Evolutionary conservation across 2,797 vertebrate genomes (phyloP).

Genomic region (Myripristis jacobus): DNA sequence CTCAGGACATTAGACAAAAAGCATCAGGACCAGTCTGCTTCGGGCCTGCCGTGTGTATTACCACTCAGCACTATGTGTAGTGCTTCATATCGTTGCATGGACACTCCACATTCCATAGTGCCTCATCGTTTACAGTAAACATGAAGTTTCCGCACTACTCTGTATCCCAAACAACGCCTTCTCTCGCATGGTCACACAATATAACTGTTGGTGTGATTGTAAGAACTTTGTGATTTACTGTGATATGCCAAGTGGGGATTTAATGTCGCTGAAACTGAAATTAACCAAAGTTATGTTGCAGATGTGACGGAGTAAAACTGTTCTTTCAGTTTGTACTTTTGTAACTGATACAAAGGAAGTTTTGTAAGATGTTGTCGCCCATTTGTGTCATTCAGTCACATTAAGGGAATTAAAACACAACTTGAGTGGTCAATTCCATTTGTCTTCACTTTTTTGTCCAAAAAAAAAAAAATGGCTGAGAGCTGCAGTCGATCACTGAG

Average conservation of each 20-base stretch:
- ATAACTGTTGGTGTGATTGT: constrained; percentile 8
- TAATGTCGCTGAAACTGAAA: neutral
- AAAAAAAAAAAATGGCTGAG: neutral
- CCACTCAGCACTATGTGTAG: neutral
- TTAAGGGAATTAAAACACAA: constrained; percentile 52
- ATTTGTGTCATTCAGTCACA: constrained; percentile 33
- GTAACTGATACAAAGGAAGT: constrained; percentile 50
- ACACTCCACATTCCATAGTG: constrained; percentile 26
- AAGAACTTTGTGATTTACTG: constrained; percentile 28
- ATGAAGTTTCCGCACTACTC: neutral
- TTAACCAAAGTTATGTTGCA: constrained; percentile 27
- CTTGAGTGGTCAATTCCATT: neutral
- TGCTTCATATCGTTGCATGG: constrained; percentile 25
- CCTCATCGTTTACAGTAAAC: constrained; percentile 48
- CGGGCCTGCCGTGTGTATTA: neutral
- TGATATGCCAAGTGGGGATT: constrained; percentile 1
- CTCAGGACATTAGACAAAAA: constrained; percentile 6
- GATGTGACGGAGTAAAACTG: constrained; percentile 3
- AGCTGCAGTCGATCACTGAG: neutral
- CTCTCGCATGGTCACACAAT: constrained; percentile 9
- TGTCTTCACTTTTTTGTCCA: neutral
- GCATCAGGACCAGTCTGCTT: constrained; percentile 3
- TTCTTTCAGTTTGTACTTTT: constrained; percentile 55
- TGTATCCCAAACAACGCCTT: constrained; percentile 9
- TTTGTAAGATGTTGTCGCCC: constrained; percentile 41